phyloP scores from a whole-genome alignment of 2,113 vertebrate species.

The Aldabrachelys gigantea region DNA sequence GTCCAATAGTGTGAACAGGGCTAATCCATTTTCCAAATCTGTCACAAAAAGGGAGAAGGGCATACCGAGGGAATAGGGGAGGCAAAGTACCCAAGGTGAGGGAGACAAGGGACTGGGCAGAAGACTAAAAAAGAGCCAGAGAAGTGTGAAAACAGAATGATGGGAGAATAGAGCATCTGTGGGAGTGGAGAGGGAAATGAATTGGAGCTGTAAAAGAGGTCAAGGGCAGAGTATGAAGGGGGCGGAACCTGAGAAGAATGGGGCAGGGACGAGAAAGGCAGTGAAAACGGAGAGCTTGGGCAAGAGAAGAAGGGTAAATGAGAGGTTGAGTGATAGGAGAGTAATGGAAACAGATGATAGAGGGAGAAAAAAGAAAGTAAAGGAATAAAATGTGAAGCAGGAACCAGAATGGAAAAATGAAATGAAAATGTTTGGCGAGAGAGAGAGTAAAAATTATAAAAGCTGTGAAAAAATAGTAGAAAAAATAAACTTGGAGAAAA shows the following conservation, averaged over 20 bases:
- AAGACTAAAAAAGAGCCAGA: neutral
- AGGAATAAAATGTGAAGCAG: neutral
- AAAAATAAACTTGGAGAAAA: neutral
- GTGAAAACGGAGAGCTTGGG: neutral
- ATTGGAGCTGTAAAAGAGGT: neutral
- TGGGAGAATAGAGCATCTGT: neutral
- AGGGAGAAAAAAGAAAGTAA: neutral
- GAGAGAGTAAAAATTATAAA: neutral
- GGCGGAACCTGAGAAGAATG: neutral
- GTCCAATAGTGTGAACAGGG: neutral
- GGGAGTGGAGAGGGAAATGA: neutral
- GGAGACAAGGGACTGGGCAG: neutral
- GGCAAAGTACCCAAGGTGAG: neutral
- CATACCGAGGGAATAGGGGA: neutral
- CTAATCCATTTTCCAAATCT: neutral
- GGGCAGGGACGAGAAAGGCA: neutral
- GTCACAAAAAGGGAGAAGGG: neutral
- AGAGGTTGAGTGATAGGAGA: neutral
- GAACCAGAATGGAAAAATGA: neutral
- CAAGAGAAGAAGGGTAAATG: neutral
- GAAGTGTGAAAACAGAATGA: neutral
- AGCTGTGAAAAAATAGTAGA: neutral
- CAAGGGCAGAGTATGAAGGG: neutral
- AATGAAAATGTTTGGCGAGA: neutral
- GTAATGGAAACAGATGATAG: neutral